Percentiles rank a stretch among this genome's conserved stretches.
phyloP scores from a whole-genome alignment of 2,888 invertebrate genomes.

The Cyaniris semiargus region DNA sequence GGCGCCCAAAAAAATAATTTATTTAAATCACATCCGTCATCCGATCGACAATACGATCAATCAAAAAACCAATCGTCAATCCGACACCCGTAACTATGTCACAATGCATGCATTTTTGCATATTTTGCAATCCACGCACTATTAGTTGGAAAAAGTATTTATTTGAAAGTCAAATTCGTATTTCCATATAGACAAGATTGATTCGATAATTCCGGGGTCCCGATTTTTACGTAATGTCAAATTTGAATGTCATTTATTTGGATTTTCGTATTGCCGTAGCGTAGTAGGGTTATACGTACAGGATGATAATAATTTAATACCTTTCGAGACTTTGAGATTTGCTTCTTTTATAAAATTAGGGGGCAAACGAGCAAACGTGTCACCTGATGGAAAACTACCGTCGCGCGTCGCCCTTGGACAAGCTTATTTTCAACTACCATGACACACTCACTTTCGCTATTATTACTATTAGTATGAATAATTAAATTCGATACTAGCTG shows the following conservation, averaged over 20 bases:
- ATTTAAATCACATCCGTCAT: conserved; percentile 35
- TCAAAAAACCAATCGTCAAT: conserved; percentile 58
- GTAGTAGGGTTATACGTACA: background rate
- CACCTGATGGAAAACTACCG: too few species aligned
- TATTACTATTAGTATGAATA: too few species aligned
- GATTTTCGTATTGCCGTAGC: background rate
- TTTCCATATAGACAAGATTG: conserved; percentile 77
- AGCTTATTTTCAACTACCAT: too few species aligned
- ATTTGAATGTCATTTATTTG: conserved; percentile 20
- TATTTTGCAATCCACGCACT: conserved; percentile 61
- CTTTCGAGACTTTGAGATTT: too few species aligned
- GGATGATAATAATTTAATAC: too few species aligned
- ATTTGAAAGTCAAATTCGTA: conserved; percentile 76
- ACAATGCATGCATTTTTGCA: conserved; percentile 56
- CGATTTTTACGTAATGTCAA: conserved; percentile 18
- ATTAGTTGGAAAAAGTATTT: conserved; percentile 66
- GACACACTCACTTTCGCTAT: too few species aligned
- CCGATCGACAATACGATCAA: conserved; percentile 52
- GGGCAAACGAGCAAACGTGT: too few species aligned
- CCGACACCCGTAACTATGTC: conserved; percentile 49
- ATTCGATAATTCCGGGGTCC: conserved; percentile 41
- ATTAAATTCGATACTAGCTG: too few species aligned
- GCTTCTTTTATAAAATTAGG: too few species aligned
- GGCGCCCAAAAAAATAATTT: conserved; percentile 8
- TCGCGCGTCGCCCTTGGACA: too few species aligned